These are phyloP conservation scores for Rhincodon typus DNA, from an alignment of 2,797 vertebrate genomes.

Conservation along the genomic window DNA sequence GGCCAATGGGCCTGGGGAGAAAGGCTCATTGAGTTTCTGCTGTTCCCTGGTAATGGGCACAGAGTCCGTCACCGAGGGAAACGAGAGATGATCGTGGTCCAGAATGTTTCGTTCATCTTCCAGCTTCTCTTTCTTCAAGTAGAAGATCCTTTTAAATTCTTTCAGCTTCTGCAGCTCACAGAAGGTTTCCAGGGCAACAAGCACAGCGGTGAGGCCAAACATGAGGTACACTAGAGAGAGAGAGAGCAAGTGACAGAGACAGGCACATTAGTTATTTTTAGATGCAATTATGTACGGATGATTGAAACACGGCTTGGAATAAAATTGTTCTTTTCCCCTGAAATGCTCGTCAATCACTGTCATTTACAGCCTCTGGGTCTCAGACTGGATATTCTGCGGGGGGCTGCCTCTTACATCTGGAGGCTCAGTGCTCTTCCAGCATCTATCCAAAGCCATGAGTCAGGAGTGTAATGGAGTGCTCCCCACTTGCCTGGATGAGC, in stretches of 20 bases:
- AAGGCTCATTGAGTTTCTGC: conserved; percentile 67
- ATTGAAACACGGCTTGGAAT: neutral
- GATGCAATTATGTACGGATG: neutral
- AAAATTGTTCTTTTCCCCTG: neutral
- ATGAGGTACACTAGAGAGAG: conserved; percentile 74
- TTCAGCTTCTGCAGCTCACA: conserved; percentile 93
- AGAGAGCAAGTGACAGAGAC: conserved; percentile 15
- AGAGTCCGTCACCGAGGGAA: conserved; percentile 74
- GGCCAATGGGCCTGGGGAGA: conserved; percentile 52
- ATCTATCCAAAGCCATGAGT: neutral
- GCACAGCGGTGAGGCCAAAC: conserved; percentile 84
- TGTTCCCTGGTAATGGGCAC: conserved; percentile 58
- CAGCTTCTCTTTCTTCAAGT: conserved; percentile 85
- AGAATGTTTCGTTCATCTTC: conserved; percentile 79
- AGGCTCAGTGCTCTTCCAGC: neutral
- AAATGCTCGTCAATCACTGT: neutral
- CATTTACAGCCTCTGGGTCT: neutral
- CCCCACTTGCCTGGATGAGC: neutral
- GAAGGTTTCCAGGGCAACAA: conserved; percentile 94
- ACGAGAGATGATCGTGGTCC: conserved; percentile 87
- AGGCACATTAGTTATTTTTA: conserved; percentile 1
- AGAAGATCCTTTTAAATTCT: conserved; percentile 89
- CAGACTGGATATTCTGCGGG: neutral
- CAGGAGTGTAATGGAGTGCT: neutral
- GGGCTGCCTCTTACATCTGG: neutral